Base-by-base conservation (phyloP, 2,113 vertebrate species). In the Eolophus roseicapilla region DNA sequence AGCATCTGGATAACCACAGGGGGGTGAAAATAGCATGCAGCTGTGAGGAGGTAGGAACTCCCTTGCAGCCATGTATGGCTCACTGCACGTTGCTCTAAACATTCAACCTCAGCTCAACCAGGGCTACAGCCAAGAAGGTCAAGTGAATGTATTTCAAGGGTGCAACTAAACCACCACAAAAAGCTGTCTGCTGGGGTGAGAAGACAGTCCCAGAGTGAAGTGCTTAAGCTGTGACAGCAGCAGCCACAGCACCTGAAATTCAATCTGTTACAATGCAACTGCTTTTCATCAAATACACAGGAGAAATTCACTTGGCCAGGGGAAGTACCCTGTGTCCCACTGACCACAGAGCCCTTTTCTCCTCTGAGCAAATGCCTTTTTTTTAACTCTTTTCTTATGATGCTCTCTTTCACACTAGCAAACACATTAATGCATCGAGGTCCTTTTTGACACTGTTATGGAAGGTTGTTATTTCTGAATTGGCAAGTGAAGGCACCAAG, bases 21-120 rank as follows among this genome's bases (percentile, higher is more conserved):
- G 3, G 3, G 6, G 10, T 4, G 11, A 44, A 74, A 77, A 77
- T 41, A 0, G 0, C 4, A 1, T 31, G 10, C 44, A 37, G 20
- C n/a, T 88, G 15, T 33, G 55, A 90, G 75, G 39, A 77, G 25
- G 28, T 14, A 52, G 70, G 87, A 84, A 46, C 8, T 73, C n/a
- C 52, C 37, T 85, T 37, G 25, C 7, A 65, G 44, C 21, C 37
- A 62, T 0, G 0, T 33, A 10, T 2, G 2, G 47, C 17, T 84
- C 29, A 18, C 70, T 2, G 0, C 29, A 11, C 1, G 0, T 23
- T 50, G 33, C 52, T 91, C 84, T 74, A 52, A 77, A 69, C n/a
- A 13, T 53, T 74, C 75, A 52, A 0, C 41, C 15, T 90, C 43
- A 62, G 49, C 35, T 62, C 2, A 4, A n/a, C 10, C 35, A 80